Evolutionary conservation across 2,888 invertebrate genomes (phyloP).

Genomic region (Drosophila mulleri): DNA sequence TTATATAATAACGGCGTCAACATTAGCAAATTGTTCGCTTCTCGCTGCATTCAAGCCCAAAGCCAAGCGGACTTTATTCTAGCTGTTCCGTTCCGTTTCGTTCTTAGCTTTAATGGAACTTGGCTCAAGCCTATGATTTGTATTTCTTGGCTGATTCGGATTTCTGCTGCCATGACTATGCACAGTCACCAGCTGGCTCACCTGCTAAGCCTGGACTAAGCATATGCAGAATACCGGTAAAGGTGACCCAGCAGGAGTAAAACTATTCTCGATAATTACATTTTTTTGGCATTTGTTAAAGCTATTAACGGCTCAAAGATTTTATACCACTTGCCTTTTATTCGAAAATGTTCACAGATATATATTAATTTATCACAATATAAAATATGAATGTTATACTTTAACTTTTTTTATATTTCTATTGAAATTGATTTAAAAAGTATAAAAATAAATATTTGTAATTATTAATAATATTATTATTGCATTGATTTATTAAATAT

Average conservation of each 20-base stretch:
- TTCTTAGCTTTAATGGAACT: conserved; percentile 47
- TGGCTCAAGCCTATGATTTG: conserved; percentile 19
- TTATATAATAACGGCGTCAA: conserved; percentile 78
- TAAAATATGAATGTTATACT: no score
- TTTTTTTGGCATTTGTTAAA: background rate
- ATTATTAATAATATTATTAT: no score
- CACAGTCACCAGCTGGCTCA: background rate
- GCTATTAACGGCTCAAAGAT: background rate
- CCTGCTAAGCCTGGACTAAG: background rate
- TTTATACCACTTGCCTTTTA: background rate
- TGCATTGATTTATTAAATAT: no score
- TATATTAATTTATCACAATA: no score
- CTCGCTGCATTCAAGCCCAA: conserved; percentile 27
- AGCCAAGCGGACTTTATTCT: conserved; percentile 16
- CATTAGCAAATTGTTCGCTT: conserved; percentile 75
- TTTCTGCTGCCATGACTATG: background rate
- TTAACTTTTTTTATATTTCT: no score
- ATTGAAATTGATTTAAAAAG: no score
- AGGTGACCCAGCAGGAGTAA: background rate
- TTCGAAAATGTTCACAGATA: no score
- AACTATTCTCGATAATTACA: background rate
- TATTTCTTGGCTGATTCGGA: background rate
- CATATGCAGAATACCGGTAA: background rate
- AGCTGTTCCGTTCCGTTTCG: conserved; percentile 23
- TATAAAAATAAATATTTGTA: no score